Evolutionary conservation across 2,113 vertebrate species (phyloP).

Genomic region (Xenopus borealis): DNA sequence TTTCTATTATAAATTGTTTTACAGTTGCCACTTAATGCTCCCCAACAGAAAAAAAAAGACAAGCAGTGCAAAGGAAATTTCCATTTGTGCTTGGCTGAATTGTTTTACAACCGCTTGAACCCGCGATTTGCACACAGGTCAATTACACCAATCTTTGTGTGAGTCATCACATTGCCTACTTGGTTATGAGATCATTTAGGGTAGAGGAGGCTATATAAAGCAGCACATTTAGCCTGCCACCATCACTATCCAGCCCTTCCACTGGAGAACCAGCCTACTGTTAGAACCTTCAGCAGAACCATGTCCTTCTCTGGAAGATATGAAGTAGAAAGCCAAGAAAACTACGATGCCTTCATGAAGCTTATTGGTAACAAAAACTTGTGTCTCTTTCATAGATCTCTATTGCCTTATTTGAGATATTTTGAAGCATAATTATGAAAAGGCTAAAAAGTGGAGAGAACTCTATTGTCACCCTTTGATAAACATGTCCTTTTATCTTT

Average conservation of each 20-base stretch:
- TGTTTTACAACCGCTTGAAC: constrained; percentile 23
- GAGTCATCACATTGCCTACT: constrained; percentile 45
- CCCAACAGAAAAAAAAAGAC: no score
- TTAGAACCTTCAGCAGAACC: constrained; percentile 6
- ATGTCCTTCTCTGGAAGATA: constrained; percentile 81
- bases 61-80: not conserved
- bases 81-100: not conserved
- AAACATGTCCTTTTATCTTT: no score
- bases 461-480: no score
- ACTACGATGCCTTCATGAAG: constrained; percentile 75
- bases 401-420: not conserved
- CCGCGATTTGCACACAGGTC: constrained; percentile 44
- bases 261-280: not conserved
- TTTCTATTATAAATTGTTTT: no score
- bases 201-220: constrained; percentile 51
- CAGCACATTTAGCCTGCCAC: constrained; percentile 14
- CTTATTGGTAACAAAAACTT: constrained; percentile 51
- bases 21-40: no score
- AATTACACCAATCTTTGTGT: constrained; percentile 50
- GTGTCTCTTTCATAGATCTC: constrained; percentile 3
- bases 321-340: constrained; percentile 73
- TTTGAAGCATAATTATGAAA: not conserved
- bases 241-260: not conserved
- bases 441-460: not conserved
- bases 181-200: constrained; percentile 1